Evolutionary conservation across 2,888 invertebrate species (phyloP), one percentile per base, ranked within the genome.

Genomic region (Ormyrus nitidulus): DNA sequence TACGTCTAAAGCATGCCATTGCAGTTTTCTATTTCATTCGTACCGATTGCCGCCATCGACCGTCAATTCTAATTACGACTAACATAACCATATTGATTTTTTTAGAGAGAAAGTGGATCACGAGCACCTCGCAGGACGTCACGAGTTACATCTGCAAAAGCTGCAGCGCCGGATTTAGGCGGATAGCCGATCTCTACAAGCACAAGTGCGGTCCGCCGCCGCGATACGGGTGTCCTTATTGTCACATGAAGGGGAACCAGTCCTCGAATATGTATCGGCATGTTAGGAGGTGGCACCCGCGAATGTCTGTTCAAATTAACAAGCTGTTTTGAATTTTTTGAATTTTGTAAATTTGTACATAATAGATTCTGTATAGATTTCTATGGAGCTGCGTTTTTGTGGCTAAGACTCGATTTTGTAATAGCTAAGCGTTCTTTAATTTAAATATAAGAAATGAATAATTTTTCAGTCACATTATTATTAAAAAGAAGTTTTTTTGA

Each of bases 211-310:
- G 91, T 56, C 88, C 90, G 81, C 89, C 87, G 0, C 89, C 89
- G 54, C 87, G 90, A 82, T 91, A 90, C 82, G 89, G 87, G 59
- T 92, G 91, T 85, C 90, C 90, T 2, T 89, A 90, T 82, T 91
- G 91, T 83, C 87, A 86, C 77, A 89, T 90, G 82, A 90, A 89
- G 84, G 90, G 91, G 79, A 90, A 91, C 82, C 90, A 89, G 6
- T 90, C 89, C 8, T 90, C 90, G 44, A 90, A 90, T 82, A 87
- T 90, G 82, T 90, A 90, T 80, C 86, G 89, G 70, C 90, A 90
- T 82, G 88, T 90, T n/a, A 85, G 90, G 77, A 85, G 90, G 10
- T 90, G 90, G 90, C 90, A 90, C 82, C 88, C 89, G 0, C 84
- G 85, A n/a, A 66, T 86, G 66, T 87, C 87, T 0, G 87, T 89